Evolutionary conservation across 35 echinoderm and acorn worm genomes (phyloP), one percentile per base, ranked within the genome.

Genomic region (Heliocidaris tuberculata): DNA sequence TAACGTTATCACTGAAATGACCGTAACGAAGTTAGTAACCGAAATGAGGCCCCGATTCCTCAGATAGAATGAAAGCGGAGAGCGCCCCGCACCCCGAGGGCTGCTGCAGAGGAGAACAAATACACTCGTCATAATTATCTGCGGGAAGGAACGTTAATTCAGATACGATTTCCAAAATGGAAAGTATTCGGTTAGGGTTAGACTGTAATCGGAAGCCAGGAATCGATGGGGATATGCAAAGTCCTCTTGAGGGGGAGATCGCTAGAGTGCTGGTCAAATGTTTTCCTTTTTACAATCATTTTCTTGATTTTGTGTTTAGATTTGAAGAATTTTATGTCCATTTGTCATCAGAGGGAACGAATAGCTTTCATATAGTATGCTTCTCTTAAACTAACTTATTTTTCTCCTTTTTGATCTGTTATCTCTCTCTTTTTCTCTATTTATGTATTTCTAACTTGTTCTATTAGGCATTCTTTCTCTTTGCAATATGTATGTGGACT

Each of bases 91-190:
- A 4, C 87, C 87, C 87, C 32, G 87, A 89, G 87, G 87, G 87
- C 17, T 21, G 2, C 47, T 9, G 19, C 13, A 16, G 87, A n/a
- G 19, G 47, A 32, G 87, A 89, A 42, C 29, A 89, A 89, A 89
- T 48, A 89, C 87, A 89, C 29, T n/a, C 87, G 87, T 89, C 87
- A 89, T 89, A 32, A 89, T 89, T 89, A 89, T 89, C 87, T 48
- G 87, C 24, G 19, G 87, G 31, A 89, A 78, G 65, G 27, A 48
- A 12, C 87, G 87, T 48, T 47, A 89, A 89, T 89, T 89, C 31
- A 89, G 87, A 27, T 89, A 89, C 47, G 29, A 47, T 89, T 32
- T 47, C 87, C 31, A 24, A 32, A 32, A 89, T 47, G 31, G 87
- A 89, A 88, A 48, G 87, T 89, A 89, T 89, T 89, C 87, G 87